phyloP scores from a whole-genome alignment of 1,140 invertebrate genomes.

The Drosophila takahashii region DNA sequence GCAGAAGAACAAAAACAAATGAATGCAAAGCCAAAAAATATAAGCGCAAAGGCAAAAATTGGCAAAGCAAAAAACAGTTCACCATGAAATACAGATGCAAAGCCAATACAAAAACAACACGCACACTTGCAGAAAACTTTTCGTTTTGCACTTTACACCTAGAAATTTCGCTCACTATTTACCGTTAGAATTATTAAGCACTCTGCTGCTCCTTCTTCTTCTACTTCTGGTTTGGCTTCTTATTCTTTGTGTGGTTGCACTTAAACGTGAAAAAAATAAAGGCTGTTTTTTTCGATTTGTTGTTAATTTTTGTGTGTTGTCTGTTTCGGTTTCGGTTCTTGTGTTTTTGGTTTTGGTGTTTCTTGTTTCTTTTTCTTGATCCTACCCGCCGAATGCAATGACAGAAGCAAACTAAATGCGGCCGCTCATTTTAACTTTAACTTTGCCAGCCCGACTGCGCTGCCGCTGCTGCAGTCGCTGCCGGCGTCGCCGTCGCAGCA shows the following conservation, averaged over 20 bases:
- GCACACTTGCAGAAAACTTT: constrained; percentile 29
- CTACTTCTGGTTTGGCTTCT: neutral
- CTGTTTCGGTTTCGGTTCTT: constrained; percentile 33
- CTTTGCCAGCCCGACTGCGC: constrained; percentile 33
- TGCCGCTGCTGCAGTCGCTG: constrained; percentile 28
- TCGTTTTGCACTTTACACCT: constrained; percentile 37
- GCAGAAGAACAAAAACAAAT: neutral
- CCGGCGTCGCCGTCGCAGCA: constrained; percentile 39
- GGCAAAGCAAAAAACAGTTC: constrained; percentile 1
- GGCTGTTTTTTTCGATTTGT: constrained; percentile 11
- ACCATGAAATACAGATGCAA: constrained; percentile 8
- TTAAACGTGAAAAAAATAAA: constrained; percentile 44
- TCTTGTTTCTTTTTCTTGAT: constrained; percentile 15
- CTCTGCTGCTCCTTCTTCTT: constrained; percentile 16
- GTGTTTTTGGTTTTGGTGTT: constrained; percentile 17
- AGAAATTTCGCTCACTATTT: constrained; percentile 54
- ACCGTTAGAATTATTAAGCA: constrained; percentile 62
- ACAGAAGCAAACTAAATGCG: constrained; percentile 79
- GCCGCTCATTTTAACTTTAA: constrained; percentile 71
- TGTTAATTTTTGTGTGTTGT: constrained; percentile 15
- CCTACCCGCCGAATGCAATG: constrained; percentile 76
- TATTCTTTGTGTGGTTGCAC: constrained; percentile 18
- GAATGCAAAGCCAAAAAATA: neutral
- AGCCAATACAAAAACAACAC: constrained; percentile 21
- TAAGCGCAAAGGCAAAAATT: constrained; percentile 1